Evolutionary conservation across 2,113 vertebrate genomes (phyloP).

Genomic region (Eulemur rufifrons): DNA sequence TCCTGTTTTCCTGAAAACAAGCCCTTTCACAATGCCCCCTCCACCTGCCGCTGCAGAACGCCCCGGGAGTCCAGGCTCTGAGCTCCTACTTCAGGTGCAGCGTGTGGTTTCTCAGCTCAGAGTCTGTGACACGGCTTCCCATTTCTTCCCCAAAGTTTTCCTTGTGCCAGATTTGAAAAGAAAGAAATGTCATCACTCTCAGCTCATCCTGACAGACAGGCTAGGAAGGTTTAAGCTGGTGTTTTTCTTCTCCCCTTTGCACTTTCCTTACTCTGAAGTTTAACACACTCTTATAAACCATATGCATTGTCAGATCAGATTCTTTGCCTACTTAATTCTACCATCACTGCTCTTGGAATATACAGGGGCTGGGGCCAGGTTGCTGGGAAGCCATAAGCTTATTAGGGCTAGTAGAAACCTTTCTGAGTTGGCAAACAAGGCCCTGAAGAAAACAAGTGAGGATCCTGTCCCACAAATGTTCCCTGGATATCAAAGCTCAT

Average conservation of each 20-base stretch:
- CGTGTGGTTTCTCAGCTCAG: neutral
- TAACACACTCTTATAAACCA: neutral
- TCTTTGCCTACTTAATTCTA: neutral
- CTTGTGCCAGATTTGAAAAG: neutral
- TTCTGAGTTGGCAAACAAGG: neutral
- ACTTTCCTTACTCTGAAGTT: neutral
- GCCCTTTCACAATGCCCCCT: fast-evolving
- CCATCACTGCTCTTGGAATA: neutral
- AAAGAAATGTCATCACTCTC: neutral
- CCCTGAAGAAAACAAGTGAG: neutral
- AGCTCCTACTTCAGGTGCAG: neutral
- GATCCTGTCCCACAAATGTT: neutral
- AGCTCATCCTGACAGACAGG: neutral
- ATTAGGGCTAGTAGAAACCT: neutral
- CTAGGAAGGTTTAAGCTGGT: neutral
- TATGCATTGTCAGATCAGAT: no score
- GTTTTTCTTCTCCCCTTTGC: neutral
- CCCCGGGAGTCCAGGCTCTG: neutral
- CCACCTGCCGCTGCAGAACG: no score
- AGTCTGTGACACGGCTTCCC: neutral
- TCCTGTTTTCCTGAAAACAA: neutral
- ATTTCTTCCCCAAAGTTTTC: neutral
- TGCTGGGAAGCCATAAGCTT: neutral
- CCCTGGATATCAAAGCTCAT: neutral
- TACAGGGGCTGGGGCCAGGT: no score